phyloP scores from a whole-genome alignment of 2,113 vertebrate genomes.

The Miniopterus natalensis region DNA sequence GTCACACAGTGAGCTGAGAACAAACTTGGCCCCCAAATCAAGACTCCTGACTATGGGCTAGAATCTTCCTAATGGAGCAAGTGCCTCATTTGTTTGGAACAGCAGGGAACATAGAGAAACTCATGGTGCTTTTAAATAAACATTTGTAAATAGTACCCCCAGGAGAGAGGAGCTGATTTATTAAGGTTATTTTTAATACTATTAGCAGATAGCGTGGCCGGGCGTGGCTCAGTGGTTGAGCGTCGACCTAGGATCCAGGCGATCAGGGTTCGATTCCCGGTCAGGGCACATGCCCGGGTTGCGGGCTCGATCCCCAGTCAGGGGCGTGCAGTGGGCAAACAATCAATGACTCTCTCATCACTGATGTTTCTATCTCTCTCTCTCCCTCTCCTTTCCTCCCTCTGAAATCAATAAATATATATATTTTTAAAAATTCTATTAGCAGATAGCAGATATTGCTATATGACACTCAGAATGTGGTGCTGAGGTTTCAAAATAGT shows the following conservation, averaged over 20 bases:
- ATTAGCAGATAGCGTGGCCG: neutral
- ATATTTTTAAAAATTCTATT: neutral
- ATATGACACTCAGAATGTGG: neutral
- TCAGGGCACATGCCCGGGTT: no score
- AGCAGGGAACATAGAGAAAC: neutral
- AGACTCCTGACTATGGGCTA: neutral
- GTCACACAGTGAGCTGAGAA: neutral
- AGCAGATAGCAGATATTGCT: neutral
- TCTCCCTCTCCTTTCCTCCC: no score
- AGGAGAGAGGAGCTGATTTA: neutral
- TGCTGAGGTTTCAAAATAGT: constrained; percentile 1
- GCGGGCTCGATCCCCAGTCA: no score
- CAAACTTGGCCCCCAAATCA: neutral
- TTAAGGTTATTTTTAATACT: constrained; percentile 14
- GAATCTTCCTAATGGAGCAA: neutral
- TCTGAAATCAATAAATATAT: no score
- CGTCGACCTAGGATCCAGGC: no score
- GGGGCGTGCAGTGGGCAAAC: no score
- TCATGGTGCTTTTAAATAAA: neutral
- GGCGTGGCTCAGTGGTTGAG: no score
- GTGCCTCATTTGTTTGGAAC: neutral
- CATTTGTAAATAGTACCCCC: neutral
- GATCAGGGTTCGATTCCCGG: no score
- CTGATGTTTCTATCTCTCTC: no score
- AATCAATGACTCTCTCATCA: no score